These are phyloP conservation scores for Masticophis lateralis DNA, from an alignment of 2,797 vertebrate genomes.

Conservation along the genomic window DNA sequence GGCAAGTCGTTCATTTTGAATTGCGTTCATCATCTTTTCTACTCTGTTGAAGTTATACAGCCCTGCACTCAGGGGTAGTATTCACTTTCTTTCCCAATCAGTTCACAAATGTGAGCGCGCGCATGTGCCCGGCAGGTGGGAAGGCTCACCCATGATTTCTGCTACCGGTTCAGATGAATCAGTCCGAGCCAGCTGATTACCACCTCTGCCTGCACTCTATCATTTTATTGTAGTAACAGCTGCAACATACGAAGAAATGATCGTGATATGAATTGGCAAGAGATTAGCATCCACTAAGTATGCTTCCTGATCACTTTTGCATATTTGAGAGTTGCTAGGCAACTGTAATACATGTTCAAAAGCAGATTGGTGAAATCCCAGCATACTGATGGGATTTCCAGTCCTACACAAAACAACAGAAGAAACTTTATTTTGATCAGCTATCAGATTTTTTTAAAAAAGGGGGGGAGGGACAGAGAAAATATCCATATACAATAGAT, in stretches of 20 bases:
- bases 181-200: too few species aligned
- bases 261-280: not conserved
- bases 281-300: not conserved
- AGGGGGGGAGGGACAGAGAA: fast-evolving
- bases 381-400: not conserved
- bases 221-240: not conserved
- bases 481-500: not conserved
- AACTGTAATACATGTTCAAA: not conserved
- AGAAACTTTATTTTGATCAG: not conserved
- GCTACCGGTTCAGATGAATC: fast-evolving
- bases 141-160: too few species aligned
- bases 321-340: not conserved
- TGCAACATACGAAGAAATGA: not conserved
- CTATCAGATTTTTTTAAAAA: not conserved
- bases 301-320: not conserved
- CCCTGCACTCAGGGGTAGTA: not conserved
- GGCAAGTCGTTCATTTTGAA: not conserved
- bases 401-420: not conserved
- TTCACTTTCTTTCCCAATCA: too few species aligned
- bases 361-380: not conserved
- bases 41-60: not conserved
- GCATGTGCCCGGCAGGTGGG: too few species aligned
- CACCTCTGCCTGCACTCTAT: not conserved
- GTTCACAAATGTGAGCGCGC: too few species aligned
- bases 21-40: not conserved